Base-by-base conservation (phyloP, 1,140 invertebrate genomes). In the Cotesia chilonis region DNA sequence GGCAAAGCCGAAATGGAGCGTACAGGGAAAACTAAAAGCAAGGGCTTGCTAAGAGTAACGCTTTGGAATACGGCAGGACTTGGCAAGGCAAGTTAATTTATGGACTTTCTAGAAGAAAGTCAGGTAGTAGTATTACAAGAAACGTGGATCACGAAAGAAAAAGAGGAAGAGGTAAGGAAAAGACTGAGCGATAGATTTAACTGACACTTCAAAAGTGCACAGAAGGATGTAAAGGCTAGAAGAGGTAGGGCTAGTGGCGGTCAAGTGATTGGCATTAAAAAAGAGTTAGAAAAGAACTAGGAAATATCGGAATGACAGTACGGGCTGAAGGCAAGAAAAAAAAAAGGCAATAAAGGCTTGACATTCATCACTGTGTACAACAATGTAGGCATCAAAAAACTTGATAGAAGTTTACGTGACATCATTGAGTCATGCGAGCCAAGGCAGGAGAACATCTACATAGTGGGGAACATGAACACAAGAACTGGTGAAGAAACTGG, bases 391-490 rank as follows among this genome's bases (percentile, higher is more conserved):
- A 57, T 74, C 37, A 63, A 59, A 51, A 71, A 72, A 65, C 60
- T 67, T 4, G 41, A 68, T 57, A 64, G 64, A 9, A 28, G 35
- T 6, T 6, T 77, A 6, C 70, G 37, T 55, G 70, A 72, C 10
- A 35, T 47, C 4, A 20, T 71, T 36, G 59, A 64, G 12, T 57
- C 71, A 35, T 60, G 36, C 52, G 63, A 51, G 5, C 51, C 51
- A 9, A 67, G 37, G 41, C 7, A 9, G 37, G 72, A 61, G 9
- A 59, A 36, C 9, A 35, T 74, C 1, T 7, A 75, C 6, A 71
- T 75, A 4, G 38, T 66, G 0, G 74, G 76, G 0, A 74, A 75
- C 17, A 35, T 74, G 55, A 74, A 76, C 52, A 72, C 75, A 10
- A 72, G 72, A 52, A 70, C 72, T 65, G 70, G 70, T 37, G 41